A percentile compares a stretch with the other conserved stretches of the same genome.
These are phyloP conservation scores for Athene cunicularia DNA, from an alignment of 2,113 vertebrate genomes.

Conservation along the genomic window DNA sequence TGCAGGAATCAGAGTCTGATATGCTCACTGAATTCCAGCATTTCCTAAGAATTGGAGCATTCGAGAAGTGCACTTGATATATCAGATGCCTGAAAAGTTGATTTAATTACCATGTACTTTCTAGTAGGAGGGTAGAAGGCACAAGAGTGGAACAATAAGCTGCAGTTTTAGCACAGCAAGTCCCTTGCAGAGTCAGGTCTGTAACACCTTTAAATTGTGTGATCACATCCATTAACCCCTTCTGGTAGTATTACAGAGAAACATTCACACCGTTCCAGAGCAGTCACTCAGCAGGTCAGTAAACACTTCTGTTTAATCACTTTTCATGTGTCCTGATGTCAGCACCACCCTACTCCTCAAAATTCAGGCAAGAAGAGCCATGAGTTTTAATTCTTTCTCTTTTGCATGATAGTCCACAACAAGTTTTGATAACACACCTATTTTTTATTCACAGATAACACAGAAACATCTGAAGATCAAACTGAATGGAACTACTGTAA, in stretches of 20 bases:
- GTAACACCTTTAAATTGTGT: not conserved
- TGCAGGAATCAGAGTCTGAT: not conserved
- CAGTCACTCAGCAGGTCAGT: not conserved
- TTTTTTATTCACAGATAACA: not conserved
- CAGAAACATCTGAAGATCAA: not conserved
- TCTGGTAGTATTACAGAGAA: not conserved
- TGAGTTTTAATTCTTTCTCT: not conserved
- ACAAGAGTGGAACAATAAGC: not conserved
- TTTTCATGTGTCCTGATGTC: not conserved
- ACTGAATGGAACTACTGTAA: not conserved
- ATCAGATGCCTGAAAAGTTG: not conserved
- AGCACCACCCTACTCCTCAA: not conserved
- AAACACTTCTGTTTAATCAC: not conserved
- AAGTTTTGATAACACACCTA: not conserved
- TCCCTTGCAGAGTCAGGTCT: not conserved
- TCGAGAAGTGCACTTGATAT: not conserved
- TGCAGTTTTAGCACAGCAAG: not conserved
- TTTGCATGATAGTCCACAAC: fast-evolving
- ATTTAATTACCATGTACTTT: not conserved
- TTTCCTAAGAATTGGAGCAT: not conserved
- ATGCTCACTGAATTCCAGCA: fast-evolving
- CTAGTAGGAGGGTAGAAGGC: not conserved
- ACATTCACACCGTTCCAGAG: not conserved
- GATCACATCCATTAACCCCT: not conserved
- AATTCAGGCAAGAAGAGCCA: not conserved